phyloP scores from a whole-genome alignment of 30 jellyfish, hydroid and myxozoan species.

The Nemopilema nomurai region DNA sequence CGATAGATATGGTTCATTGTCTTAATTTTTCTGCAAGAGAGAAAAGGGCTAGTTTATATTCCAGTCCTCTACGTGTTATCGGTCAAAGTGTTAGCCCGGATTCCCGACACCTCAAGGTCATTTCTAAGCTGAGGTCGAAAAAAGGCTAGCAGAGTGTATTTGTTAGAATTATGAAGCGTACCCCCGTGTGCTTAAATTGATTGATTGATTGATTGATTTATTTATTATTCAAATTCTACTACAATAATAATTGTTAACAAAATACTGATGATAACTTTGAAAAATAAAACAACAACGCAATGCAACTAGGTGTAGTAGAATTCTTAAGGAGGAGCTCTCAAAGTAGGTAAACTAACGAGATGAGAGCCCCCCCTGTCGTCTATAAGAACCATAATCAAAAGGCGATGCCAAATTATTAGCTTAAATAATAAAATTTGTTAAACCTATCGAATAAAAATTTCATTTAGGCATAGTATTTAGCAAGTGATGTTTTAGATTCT shows the following conservation, averaged over 20 bases:
- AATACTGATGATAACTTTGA: not conserved
- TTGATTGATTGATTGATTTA: not conserved
- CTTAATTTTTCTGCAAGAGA: too few relatives aligned
- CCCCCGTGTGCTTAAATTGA: too few relatives aligned
- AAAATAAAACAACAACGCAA: not conserved
- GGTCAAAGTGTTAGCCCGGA: too few relatives aligned
- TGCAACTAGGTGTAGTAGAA: not conserved
- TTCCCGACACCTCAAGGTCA: too few relatives aligned
- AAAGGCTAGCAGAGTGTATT: too few relatives aligned
- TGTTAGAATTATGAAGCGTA: too few relatives aligned
- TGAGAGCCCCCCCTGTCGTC: not conserved
- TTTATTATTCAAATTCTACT: not conserved
- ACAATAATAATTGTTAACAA: not conserved
- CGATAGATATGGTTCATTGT: too few relatives aligned
- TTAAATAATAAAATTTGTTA: not conserved
- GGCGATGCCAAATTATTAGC: not conserved
- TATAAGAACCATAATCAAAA: not conserved
- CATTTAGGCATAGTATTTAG: not conserved
- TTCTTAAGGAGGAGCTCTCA: not conserved
- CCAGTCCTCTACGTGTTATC: too few relatives aligned
- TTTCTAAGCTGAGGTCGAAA: too few relatives aligned
- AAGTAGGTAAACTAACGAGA: not conserved
- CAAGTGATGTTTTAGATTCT: not conserved
- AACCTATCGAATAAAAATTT: not conserved
- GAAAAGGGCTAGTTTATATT: too few relatives aligned